These are phyloP conservation scores for Augiades crinisus DNA, from an alignment of 2,888 invertebrate genomes.

Conservation along the genomic window DNA sequence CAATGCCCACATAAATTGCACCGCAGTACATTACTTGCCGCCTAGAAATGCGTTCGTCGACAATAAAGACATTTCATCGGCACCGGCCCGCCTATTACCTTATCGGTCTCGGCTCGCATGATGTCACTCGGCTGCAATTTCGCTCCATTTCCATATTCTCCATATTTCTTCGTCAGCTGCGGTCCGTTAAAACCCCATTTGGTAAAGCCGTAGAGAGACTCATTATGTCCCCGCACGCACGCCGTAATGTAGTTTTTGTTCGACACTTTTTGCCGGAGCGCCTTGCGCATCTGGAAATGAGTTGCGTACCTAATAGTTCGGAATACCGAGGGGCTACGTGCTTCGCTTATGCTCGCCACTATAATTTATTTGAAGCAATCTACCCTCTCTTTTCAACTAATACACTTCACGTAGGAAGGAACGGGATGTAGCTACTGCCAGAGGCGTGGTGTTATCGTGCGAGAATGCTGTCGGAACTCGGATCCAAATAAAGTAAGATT, in stretches of 20 bases:
- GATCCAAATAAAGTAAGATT: constrained; percentile 43
- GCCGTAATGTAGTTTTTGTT: constrained; percentile 37
- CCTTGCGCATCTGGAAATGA: constrained; percentile 35
- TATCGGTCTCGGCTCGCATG: constrained; percentile 26
- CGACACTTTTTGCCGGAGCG: constrained; percentile 31
- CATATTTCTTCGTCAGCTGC: constrained; percentile 36
- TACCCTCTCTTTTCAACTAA: constrained; percentile 27
- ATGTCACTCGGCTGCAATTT: constrained; percentile 24
- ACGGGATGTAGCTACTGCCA: constrained; percentile 22
- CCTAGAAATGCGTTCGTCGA: constrained; percentile 14
- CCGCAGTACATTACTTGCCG: constrained; percentile 11
- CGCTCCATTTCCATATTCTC: constrained; percentile 34
- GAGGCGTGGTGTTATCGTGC: constrained; percentile 37
- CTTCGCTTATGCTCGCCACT: constrained; percentile 28
- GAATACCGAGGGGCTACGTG: constrained; percentile 37
- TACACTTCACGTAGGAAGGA: constrained; percentile 20
- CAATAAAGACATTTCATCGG: constrained; percentile 25
- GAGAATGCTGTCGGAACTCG: constrained; percentile 40
- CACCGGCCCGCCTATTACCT: constrained; percentile 18
- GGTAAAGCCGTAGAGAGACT: constrained; percentile 27
- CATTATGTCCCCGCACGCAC: constrained; percentile 36
- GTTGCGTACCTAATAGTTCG: constrained; percentile 37
- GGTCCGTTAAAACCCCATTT: constrained; percentile 39
- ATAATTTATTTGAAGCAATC: constrained; percentile 32
- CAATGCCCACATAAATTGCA: constrained; percentile 20